phyloP scores from a whole-genome alignment of 2,113 vertebrate species.

The Rhodinocichla rosea region DNA sequence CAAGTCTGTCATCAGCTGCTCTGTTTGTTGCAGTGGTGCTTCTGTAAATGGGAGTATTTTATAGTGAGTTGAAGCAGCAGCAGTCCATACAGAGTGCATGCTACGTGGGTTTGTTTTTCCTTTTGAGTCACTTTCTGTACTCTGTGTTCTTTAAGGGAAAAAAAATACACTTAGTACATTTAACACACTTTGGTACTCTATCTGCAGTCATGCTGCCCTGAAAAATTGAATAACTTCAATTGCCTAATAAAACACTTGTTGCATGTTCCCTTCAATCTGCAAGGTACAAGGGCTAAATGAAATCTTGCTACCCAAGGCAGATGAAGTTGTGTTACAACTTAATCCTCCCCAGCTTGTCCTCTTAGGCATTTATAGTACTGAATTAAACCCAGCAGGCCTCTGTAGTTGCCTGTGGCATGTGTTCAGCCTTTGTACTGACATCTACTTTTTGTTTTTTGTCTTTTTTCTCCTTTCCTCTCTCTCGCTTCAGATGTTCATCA shows the following conservation, averaged over 20 bases:
- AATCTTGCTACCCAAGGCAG: constrained; percentile 20
- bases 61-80: background rate
- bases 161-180: background rate
- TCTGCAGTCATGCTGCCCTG: background rate
- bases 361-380: constrained; percentile 7
- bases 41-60: background rate
- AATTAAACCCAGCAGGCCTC: constrained; percentile 41
- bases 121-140: background rate
- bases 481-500: constrained; percentile 99
- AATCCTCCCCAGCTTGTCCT: constrained; percentile 14
- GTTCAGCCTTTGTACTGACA: constrained; percentile 84
- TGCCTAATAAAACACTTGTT: background rate
- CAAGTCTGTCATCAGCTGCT: background rate
- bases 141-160: background rate
- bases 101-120: background rate
- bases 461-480: constrained; percentile 75
- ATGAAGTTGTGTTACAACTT: constrained; percentile 55
- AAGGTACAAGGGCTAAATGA: background rate
- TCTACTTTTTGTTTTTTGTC: constrained; percentile 44
- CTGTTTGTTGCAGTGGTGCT: background rate
- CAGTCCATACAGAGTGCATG: background rate
- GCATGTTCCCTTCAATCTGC: constrained; percentile 22
- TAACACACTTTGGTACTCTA: background rate
- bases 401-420: constrained; percentile 84
- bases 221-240: background rate